phyloP scores from a whole-genome alignment of 2,888 invertebrate genomes.

The Parapristionchus giblindavisi region DNA sequence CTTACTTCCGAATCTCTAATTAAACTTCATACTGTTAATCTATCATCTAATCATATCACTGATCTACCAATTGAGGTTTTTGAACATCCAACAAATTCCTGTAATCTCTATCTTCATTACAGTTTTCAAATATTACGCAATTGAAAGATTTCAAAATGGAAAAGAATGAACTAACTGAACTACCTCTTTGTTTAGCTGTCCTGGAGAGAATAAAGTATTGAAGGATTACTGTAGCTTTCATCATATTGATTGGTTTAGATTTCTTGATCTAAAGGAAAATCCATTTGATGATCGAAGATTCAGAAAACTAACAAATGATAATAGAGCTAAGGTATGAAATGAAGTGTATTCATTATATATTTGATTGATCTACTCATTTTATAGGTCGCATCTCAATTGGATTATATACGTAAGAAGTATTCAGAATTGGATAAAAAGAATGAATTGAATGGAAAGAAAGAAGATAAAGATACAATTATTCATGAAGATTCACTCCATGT shows the following conservation, averaged over 20 bases:
- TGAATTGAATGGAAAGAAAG: slow-evolving; percentile 14
- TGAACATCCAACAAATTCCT: not conserved
- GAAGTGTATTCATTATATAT: not conserved
- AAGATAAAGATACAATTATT: slow-evolving; percentile 24
- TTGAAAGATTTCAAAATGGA: slow-evolving; percentile 47
- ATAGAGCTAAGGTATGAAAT: slow-evolving; percentile 46
- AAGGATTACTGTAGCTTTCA: not conserved
- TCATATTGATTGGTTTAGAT: not conserved
- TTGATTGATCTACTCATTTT: slow-evolving; percentile 11
- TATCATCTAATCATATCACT: slow-evolving; percentile 46
- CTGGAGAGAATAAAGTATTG: slow-evolving; percentile 19
- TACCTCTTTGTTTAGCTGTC: slow-evolving; percentile 17
- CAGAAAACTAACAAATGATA: slow-evolving; percentile 53
- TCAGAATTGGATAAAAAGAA: slow-evolving; percentile 19
- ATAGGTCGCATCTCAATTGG: slow-evolving; percentile 43
- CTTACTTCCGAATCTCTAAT: slow-evolving; percentile 39
- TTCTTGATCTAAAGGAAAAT: slow-evolving; percentile 48
- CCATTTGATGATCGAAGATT: slow-evolving; percentile 50
- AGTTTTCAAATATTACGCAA: slow-evolving; percentile 39
- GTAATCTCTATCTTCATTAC: not conserved
- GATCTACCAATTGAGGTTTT: slow-evolving; percentile 20
- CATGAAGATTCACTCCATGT: not conserved
- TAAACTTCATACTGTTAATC: slow-evolving; percentile 46
- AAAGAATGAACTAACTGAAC: slow-evolving; percentile 40
- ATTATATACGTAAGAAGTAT: slow-evolving; percentile 43